phyloP scores from a whole-genome alignment of 1,140 invertebrate genomes.

The Drosophila sp. region DNA sequence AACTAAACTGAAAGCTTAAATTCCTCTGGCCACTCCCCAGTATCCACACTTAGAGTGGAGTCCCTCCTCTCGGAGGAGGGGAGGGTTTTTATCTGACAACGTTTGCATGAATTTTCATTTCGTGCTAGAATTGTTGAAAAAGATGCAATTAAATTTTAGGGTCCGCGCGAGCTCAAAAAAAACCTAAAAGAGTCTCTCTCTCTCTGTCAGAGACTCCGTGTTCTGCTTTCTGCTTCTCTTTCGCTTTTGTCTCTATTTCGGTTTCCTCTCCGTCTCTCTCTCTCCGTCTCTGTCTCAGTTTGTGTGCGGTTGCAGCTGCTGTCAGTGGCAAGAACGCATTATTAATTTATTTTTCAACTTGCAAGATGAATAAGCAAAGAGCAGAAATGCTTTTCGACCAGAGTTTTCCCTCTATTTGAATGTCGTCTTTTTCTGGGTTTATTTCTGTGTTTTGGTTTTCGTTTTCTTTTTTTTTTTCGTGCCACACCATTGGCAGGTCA shows the following conservation, averaged over 20 bases:
- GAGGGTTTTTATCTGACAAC: slow-evolving; percentile 52
- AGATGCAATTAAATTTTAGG: slow-evolving; percentile 81
- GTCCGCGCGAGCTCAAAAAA: slow-evolving; percentile 34
- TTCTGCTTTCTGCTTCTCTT: background rate
- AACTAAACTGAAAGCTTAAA: slow-evolving; percentile 81
- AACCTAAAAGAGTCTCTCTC: slow-evolving; percentile 32
- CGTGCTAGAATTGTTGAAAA: slow-evolving; percentile 76
- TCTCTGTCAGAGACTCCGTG: slow-evolving; percentile 30
- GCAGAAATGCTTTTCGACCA: slow-evolving; percentile 64
- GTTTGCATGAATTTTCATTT: slow-evolving; percentile 82
- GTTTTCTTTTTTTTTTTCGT: background rate
- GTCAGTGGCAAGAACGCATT: slow-evolving; percentile 80
- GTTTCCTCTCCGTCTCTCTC: slow-evolving; percentile 21
- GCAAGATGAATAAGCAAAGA: slow-evolving; percentile 81
- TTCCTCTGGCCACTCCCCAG: slow-evolving; percentile 54
- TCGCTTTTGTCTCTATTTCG: slow-evolving; percentile 18
- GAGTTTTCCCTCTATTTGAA: slow-evolving; percentile 63
- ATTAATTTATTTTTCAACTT: slow-evolving; percentile 82
- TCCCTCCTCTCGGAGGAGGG: slow-evolving; percentile 2
- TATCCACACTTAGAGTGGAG: background rate
- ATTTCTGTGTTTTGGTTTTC: slow-evolving; percentile 2
- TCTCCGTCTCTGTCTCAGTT: slow-evolving; percentile 29
- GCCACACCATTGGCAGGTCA: slow-evolving; percentile 59
- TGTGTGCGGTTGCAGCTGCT: slow-evolving; percentile 74
- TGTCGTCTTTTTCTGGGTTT: slow-evolving; percentile 32